A percentile compares a stretch with the other conserved stretches of the same genome.
These are phyloP conservation scores for Anguilla rostrata DNA, from an alignment of 2,113 vertebrate species.

Conservation along the genomic window DNA sequence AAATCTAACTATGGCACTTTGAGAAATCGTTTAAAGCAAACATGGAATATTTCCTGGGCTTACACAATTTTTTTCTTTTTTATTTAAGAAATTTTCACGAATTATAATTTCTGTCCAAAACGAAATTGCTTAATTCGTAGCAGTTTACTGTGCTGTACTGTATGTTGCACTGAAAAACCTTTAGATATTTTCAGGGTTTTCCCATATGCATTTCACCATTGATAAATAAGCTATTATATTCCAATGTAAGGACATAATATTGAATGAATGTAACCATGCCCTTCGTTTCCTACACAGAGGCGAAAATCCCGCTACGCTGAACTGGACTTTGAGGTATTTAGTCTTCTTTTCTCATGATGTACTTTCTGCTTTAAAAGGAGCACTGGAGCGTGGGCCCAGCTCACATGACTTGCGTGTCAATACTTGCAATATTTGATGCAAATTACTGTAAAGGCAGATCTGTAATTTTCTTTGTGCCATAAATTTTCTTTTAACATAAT, in stretches of 20 bases:
- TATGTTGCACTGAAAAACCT: too few relatives aligned
- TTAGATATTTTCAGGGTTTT: background rate
- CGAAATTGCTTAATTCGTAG: background rate
- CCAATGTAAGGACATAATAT: background rate
- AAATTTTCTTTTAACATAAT: background rate
- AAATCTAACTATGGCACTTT: background rate
- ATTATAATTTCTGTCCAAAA: background rate
- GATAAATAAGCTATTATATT: background rate
- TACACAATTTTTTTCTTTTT: background rate
- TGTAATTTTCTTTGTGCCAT: background rate
- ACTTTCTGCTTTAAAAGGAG: background rate
- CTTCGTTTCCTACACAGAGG: constrained; percentile 69
- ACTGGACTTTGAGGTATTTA: constrained; percentile 95
- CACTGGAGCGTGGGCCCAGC: too few relatives aligned
- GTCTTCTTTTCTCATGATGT: background rate
- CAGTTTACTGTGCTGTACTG: background rate
- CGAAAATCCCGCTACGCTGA: constrained; percentile 97
- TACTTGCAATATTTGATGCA: background rate
- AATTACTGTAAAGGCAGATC: background rate
- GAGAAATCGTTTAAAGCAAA: background rate
- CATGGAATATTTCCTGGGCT: background rate
- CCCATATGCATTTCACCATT: background rate
- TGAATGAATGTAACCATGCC: background rate
- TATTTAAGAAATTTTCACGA: too few relatives aligned
- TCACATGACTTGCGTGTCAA: background rate